Evolutionary conservation across 2,888 invertebrate species (phyloP).

Genomic region (Chydorus sphaericus): DNA sequence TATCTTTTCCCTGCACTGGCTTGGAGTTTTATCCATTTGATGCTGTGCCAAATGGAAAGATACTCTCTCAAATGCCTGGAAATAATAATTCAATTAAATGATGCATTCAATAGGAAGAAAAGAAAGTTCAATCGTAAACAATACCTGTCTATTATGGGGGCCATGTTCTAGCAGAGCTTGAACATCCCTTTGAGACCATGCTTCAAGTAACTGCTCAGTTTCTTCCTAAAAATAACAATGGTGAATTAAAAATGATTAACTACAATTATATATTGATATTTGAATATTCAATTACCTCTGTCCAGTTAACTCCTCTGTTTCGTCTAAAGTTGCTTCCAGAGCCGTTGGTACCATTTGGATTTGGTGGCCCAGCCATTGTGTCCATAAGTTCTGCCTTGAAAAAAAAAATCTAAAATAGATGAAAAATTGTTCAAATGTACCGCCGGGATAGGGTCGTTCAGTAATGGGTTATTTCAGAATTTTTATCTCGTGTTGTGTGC

Average conservation of each 20-base stretch:
- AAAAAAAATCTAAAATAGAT: no score
- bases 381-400: no score
- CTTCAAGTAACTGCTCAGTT: constrained; percentile 11
- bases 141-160: constrained; percentile 13
- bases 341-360: neutral
- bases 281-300: neutral
- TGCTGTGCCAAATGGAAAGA: constrained; percentile 5
- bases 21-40: constrained; percentile 11
- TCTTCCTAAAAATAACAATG: no score
- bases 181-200: constrained; percentile 9
- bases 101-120: neutral
- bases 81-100: neutral
- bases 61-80: constrained; percentile 11
- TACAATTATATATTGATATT: neutral
- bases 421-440: neutral
- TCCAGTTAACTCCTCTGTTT: constrained; percentile 13
- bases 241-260: neutral
- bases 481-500: neutral
- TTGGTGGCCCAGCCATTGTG: neutral
- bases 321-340: neutral
- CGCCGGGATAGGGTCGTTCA: no score
- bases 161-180: constrained; percentile 9
- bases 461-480: no score
- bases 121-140: neutral
- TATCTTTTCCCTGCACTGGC: constrained; percentile 13